Evolutionary conservation across 2,888 invertebrate genomes (phyloP).

Genomic region (Dione vanillae): DNA sequence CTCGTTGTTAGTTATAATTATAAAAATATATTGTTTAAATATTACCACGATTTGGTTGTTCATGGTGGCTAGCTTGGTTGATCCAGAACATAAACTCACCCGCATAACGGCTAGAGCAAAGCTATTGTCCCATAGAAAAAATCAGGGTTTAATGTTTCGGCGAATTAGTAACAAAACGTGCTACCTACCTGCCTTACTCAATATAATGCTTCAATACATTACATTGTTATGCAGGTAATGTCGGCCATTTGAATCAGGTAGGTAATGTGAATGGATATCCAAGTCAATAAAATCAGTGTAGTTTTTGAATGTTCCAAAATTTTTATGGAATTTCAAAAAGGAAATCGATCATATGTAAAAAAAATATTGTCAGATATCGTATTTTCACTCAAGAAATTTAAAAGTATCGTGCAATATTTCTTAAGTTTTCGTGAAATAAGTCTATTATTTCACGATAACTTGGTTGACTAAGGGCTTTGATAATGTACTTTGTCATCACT

Average conservation of each 20-base stretch:
- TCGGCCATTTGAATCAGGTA: constrained; percentile 27
- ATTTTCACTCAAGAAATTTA: not conserved
- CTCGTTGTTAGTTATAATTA: not conserved
- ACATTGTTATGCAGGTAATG: constrained; percentile 27
- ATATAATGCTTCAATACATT: constrained; percentile 17
- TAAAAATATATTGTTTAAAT: not conserved
- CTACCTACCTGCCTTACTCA: constrained; percentile 20
- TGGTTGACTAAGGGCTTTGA: not conserved
- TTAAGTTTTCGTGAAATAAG: too few relatives aligned
- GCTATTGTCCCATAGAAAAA: constrained; percentile 27
- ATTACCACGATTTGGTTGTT: not conserved
- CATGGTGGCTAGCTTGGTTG: not conserved
- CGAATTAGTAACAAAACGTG: constrained; percentile 26
- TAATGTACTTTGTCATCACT: not conserved
- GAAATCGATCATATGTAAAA: not conserved
- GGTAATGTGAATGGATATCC: constrained; percentile 8
- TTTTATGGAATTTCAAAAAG: not conserved
- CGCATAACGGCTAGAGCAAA: constrained; percentile 9
- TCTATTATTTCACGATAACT: not conserved
- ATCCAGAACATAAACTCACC: constrained; percentile 10
- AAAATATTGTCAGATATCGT: not conserved
- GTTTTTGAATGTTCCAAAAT: constrained; percentile 1
- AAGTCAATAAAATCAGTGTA: not conserved
- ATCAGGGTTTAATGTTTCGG: constrained; percentile 25
- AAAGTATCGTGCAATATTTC: not conserved